Percentiles rank a stretch among this genome's conserved stretches.
Evolutionary conservation across 2,797 vertebrate genomes (phyloP).

Genomic region (Malurus leucopterus): DNA sequence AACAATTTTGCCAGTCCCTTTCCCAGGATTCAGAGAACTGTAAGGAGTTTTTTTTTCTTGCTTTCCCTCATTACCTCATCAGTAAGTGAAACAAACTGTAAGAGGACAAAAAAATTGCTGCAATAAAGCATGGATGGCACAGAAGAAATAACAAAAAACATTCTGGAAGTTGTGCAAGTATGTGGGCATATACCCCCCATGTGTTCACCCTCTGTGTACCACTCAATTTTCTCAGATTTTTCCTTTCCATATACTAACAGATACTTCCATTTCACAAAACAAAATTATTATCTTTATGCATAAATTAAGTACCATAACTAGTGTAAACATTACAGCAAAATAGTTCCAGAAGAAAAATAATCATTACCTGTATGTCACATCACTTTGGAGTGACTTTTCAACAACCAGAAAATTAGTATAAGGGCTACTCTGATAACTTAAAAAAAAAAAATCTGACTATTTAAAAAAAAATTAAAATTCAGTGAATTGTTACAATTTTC

Average conservation of each 20-base stretch:
- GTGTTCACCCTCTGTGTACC: not conserved
- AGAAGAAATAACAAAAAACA: not conserved
- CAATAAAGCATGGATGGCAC: rapidly evolving
- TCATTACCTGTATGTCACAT: not conserved
- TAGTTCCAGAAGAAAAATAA: not conserved
- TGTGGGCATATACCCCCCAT: not conserved
- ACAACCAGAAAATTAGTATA: not conserved
- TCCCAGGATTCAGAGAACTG: not conserved
- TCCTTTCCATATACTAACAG: not conserved
- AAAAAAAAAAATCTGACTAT: rapidly evolving
- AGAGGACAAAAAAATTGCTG: not conserved
- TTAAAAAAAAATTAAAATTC: not conserved
- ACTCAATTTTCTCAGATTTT: not conserved
- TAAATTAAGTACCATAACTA: not conserved
- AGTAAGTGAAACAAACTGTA: not conserved
- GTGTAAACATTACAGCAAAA: not conserved
- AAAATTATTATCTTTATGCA: not conserved
- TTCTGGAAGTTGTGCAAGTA: not conserved
- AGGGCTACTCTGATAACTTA: not conserved
- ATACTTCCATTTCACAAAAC: not conserved
- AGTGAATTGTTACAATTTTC: not conserved
- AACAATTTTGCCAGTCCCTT: not conserved
- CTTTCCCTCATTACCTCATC: not conserved
- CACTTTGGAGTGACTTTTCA: not conserved
- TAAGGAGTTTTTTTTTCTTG: not conserved